Evolutionary conservation across 1,140 invertebrate species (phyloP), one percentile per base, ranked within the genome.

Genomic region (Paralvinella palmiformis): DNA sequence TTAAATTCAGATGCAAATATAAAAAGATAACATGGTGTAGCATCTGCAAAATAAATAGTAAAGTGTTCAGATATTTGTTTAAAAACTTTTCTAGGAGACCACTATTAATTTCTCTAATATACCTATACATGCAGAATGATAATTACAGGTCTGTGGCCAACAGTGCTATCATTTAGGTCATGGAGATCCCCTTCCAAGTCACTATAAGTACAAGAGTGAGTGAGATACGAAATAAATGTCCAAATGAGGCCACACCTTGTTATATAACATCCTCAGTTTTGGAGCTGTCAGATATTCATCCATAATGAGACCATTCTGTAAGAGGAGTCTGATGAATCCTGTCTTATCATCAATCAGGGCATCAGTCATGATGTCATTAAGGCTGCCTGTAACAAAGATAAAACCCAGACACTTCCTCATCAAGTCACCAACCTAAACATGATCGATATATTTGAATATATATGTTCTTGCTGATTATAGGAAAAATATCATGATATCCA

Each of bases 221-320:
- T n/a, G n/a, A n/a, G n/a, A n/a, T n/a, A n/a, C n/a, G n/a, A n/a
- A n/a, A n/a, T n/a, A n/a, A n/a, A n/a, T n/a, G n/a, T n/a, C n/a
- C n/a, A n/a, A n/a, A n/a, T n/a, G n/a, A 52, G n/a, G 2, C 62
- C 68, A 62, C 65, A 76, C 76, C 61, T 45, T 53, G 48, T 74
- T 96, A 76, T 98, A 98, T 10, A 98, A 83, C 73, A 93, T 88
- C 82, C 96, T 91, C 20, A 98, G 83, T 53, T 92, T 84, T 20
- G 89, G 87, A 72, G 95, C 92, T 20, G 93, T 95, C 24, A 98
- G 84, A 79, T 97, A 98, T 80, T 95, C 94, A 69, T 90, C 86
- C 92, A 98, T 96, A 63, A 91, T 92, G 13, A 98, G 90, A 6
- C 95, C 95, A 76, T 98, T 96, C 77, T 98, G 92, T 4, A 97